phyloP scores from a whole-genome alignment of 2,797 vertebrate genomes.

The Macrochelys suwanniensis region DNA sequence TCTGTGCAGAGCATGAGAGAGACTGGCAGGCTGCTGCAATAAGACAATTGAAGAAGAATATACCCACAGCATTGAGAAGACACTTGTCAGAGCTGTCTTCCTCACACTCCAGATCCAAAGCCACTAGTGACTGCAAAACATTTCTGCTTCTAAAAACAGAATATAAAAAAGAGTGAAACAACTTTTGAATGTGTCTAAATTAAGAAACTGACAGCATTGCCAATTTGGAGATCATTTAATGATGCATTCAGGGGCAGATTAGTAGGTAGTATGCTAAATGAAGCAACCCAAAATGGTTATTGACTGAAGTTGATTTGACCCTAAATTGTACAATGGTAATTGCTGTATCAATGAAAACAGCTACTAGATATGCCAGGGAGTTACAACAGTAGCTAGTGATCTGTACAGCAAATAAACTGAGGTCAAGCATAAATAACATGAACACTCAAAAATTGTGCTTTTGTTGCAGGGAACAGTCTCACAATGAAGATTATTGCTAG shows the following conservation, averaged over 20 bases:
- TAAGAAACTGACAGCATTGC: neutral
- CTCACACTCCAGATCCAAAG: constrained; percentile 22
- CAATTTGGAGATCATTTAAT: constrained; percentile 7
- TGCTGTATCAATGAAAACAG: neutral
- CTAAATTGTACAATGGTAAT: neutral
- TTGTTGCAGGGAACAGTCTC: neutral
- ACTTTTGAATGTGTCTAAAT: neutral
- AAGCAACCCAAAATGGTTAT: neutral
- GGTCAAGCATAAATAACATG: neutral
- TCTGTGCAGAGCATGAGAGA: neutral
- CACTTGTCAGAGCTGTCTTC: neutral
- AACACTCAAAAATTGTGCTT: neutral
- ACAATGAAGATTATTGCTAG: neutral
- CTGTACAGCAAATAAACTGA: neutral
- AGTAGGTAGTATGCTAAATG: neutral
- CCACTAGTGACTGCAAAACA: neutral
- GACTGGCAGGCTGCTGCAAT: accelerated
- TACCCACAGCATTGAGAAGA: neutral
- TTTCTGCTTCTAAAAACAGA: constrained; percentile 10
- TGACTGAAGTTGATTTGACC: neutral
- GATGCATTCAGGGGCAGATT: neutral
- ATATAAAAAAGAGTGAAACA: neutral
- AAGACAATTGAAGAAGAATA: neutral
- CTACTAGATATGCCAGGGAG: neutral
- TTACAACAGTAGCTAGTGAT: neutral